Evolutionary conservation across 2,888 invertebrate genomes (phyloP), one percentile per base, ranked within the genome.

Genomic region (Eurois occulta): DNA sequence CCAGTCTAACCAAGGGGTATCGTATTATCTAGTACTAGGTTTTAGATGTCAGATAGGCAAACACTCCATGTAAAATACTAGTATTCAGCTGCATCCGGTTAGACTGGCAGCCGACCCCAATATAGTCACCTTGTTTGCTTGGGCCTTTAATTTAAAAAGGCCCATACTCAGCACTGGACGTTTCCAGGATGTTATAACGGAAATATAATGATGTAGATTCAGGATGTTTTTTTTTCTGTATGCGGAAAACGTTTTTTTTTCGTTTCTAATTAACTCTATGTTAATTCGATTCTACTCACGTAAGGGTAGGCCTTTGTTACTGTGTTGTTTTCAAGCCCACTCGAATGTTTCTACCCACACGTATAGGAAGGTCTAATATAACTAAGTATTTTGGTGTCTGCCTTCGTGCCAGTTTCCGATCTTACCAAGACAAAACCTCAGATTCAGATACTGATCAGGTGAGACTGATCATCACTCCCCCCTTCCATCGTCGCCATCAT

Each of bases 231-330:
- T 67, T 70, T 71, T 72, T 73, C 32, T 69, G 52, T 77, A 52
- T 58, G 66, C 75, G 46, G 32, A 72, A 71, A 35, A 62, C 41
- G 58, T 62, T 69, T 65, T 84, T 77, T 78, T 77, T 72, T 43
- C 18, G 18, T 52, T 84, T 81, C 80, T 85, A 79, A 81, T 87
- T 86, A 77, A 81, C 80, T 76, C 67, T 28, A 78, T 65, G 78
- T 64, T 80, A 72, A 84, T 85, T 80, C 75, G 32, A 86, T 87
- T 84, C 81, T 66, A 62, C 76, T 76, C 85, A 85, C 80, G 80
- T 76, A 83, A 77, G 70, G 82, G 41, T 75, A 75, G 58, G 43
- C 65, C 71, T 74, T 71, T 83, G 78, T 81, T 70, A 62, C 62
- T 64, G 58, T 32, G 48, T 52, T 67, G 77, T 82, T 84, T 77